Evolutionary conservation across 2,797 vertebrate species (phyloP), one percentile per base, ranked within the genome.

Genomic region (Chiloscyllium punctatum): DNA sequence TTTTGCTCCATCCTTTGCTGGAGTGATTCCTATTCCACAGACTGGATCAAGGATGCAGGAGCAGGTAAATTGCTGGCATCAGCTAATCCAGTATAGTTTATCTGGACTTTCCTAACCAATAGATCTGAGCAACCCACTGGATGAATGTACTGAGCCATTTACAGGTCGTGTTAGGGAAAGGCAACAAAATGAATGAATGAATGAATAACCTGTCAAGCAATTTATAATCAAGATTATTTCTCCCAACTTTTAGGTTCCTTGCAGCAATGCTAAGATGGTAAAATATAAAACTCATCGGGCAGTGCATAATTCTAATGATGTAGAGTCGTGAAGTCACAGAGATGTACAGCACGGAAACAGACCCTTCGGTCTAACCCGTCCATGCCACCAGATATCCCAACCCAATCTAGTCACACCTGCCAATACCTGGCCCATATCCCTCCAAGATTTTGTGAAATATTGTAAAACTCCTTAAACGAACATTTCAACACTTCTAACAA

Each of bases 221-320:
- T 25, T 68, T 68, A 48, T 94, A 57, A 53, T 62, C 68, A 48
- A 23, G 2, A n/a, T 72, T 88, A 87, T 2, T 88, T 57, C 51
- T 51, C 9, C 30, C 62, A 62, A 33, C 27, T 1, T 62, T 23
- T 84, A 37, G 27, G 42, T 57, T 30, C 69, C 69, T 33, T 82
- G 53, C 57, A 62, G 23, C 66, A 95, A 57, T 16, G 37, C 21
- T 37, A 97, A 96, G 96, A 96, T 95, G 96, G 96, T 97, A 96
- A 95, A 96, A 15, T 72, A 96, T 96, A 96, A 30, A 94, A 96
- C 95, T 84, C 77, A 66, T 66, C 95, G 82, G 74, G 1, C 5
- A 25, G 42, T 79, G 21, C 68, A 30, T 33, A 68, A 21, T 68
- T 95, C n/a, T 66, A 62, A 84, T 96, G 96, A 96, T 25, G 18